Conservation (phyloP, 1,140 invertebrate genomes). For the Ylistrum balloti region DNA sequence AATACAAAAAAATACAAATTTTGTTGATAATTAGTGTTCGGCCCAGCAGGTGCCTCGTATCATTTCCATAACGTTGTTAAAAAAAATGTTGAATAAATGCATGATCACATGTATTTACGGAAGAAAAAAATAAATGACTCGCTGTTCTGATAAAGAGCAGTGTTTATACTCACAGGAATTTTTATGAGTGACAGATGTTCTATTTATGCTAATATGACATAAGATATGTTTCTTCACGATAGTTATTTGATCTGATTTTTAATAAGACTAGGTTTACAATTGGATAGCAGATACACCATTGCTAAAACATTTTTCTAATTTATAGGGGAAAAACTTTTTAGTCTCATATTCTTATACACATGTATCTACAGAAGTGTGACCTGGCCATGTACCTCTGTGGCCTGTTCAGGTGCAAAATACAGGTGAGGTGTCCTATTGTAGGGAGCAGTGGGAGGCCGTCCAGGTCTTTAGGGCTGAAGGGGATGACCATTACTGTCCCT, state of each 20-base stretch:
- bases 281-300: not conserved
- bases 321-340: not conserved
- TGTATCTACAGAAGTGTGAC: not conserved
- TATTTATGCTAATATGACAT: not conserved
- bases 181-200: not conserved
- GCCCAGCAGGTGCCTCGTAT: too few relatives aligned
- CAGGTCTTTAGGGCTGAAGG: not conserved
- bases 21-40: too few relatives aligned
- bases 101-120: not conserved
- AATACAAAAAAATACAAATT: too few relatives aligned
- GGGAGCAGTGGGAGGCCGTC: not conserved
- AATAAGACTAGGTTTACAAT: not conserved
- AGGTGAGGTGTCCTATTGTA: conserved; percentile 15
- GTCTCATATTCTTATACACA: not conserved
- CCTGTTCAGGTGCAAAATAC: not conserved
- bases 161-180: not conserved
- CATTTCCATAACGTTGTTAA: too few relatives aligned
- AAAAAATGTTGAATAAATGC: not conserved
- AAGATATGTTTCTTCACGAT: too few relatives aligned
- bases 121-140: not conserved
- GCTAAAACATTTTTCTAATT: not conserved
- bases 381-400: not conserved
- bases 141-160: too few relatives aligned
- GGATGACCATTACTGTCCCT: conserved; percentile 14
- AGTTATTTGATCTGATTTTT: not conserved